phyloP scores from a whole-genome alignment of 2,888 invertebrate species.

The Epiblema foenella region DNA sequence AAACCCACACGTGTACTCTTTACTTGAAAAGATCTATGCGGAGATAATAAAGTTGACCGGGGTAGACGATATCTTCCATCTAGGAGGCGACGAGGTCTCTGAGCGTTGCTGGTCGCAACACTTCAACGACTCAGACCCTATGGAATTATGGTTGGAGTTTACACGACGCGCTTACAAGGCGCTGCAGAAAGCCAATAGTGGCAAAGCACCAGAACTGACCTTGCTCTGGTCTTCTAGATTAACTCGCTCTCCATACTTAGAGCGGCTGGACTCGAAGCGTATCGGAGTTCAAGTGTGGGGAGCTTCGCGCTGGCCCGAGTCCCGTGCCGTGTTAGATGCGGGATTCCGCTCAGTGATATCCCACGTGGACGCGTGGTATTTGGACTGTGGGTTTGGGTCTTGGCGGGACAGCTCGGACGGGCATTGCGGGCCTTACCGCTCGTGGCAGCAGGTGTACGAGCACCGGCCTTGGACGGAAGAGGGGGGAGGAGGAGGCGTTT shows the following conservation, averaged over 20 bases:
- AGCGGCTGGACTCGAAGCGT: slow-evolving; percentile 81
- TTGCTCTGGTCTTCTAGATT: slow-evolving; percentile 92
- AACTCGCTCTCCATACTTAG: slow-evolving; percentile 89
- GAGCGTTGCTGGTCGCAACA: slow-evolving; percentile 91
- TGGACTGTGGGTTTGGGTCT: slow-evolving; percentile 94
- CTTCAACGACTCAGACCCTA: slow-evolving; percentile 90
- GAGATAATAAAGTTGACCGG: slow-evolving; percentile 90
- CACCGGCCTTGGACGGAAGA: slow-evolving; percentile 90
- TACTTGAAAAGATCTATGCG: slow-evolving; percentile 89
- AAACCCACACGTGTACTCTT: slow-evolving; percentile 90
- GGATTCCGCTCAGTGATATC: slow-evolving; percentile 92
- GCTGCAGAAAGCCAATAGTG: slow-evolving; percentile 86
- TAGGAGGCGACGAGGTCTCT: slow-evolving; percentile 94
- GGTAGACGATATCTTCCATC: slow-evolving; percentile 91
- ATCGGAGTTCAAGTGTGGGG: slow-evolving; percentile 93
- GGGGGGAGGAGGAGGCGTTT: slow-evolving; percentile 68
- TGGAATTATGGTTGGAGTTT: slow-evolving; percentile 92
- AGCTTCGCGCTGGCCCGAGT: slow-evolving; percentile 92
- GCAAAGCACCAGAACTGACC: slow-evolving; percentile 83
- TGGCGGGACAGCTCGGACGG: slow-evolving; percentile 94
- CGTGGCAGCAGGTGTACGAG: slow-evolving; percentile 94
- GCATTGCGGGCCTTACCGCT: slow-evolving; percentile 94
- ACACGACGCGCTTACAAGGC: slow-evolving; percentile 87
- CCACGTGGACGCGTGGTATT: slow-evolving; percentile 95
- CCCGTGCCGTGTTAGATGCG: slow-evolving; percentile 89